phyloP scores from a whole-genome alignment of 2,797 vertebrate species.

The Oreortyx pictus region DNA sequence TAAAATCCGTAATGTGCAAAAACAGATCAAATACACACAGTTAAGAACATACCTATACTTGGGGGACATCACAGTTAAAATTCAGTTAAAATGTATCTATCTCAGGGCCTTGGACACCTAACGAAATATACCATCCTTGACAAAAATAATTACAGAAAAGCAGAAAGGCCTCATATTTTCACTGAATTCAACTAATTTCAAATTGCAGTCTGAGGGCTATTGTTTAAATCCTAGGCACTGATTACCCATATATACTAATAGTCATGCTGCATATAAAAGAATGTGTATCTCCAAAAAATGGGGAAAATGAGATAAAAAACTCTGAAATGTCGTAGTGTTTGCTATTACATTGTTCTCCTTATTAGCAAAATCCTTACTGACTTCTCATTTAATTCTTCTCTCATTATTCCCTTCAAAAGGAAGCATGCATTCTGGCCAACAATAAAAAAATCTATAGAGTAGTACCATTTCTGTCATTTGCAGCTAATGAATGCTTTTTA shows the following conservation, averaged over 20 bases:
- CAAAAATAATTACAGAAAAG: background rate
- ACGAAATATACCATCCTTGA: background rate
- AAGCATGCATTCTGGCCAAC: constrained; percentile 64
- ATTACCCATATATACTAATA: background rate
- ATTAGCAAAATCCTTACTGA: constrained; percentile 47
- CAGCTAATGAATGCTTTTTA: constrained; percentile 76
- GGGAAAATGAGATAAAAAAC: constrained; percentile 11
- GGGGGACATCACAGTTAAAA: background rate
- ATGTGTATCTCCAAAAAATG: background rate
- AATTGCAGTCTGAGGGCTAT: background rate
- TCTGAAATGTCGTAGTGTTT: background rate
- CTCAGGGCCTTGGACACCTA: background rate
- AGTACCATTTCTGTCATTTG: constrained; percentile 74
- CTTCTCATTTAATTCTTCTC: constrained; percentile 65
- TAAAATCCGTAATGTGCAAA: background rate
- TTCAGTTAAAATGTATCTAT: background rate
- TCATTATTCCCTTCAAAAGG: constrained; percentile 65
- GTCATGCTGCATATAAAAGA: background rate
- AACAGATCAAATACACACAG: background rate
- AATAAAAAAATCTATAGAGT: constrained; percentile 74
- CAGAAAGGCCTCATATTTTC: background rate
- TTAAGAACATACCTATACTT: background rate
- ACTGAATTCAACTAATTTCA: background rate
- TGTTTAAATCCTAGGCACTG: background rate
- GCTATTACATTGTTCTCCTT: background rate